These are phyloP conservation scores for Synanceia verrucosa DNA, from an alignment of 2,797 vertebrate genomes.

Conservation along the genomic window DNA sequence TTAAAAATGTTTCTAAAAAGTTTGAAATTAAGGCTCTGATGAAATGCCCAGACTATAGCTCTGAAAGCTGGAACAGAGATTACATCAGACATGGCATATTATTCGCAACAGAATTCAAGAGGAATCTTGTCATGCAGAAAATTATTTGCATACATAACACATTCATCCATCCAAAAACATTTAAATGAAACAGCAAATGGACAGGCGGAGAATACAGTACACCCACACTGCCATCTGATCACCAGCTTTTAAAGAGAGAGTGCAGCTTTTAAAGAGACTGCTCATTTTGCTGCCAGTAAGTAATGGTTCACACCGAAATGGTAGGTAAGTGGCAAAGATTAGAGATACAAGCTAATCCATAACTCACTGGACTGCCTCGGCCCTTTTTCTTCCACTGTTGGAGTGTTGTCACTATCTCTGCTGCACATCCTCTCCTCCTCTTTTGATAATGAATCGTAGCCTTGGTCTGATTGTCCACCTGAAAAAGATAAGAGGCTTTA, in stretches of 20 bases:
- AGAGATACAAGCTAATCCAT: constrained; percentile 8
- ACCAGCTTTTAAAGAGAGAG: constrained; percentile 42
- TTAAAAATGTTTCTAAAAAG: too few relatives aligned
- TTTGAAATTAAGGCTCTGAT: constrained; percentile 20
- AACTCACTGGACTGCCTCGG: constrained; percentile 85
- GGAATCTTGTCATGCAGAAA: constrained; percentile 32
- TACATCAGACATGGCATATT: background rate
- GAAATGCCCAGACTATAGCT: background rate
- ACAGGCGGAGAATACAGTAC: constrained; percentile 16
- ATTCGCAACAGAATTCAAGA: constrained; percentile 5
- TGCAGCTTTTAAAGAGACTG: constrained; percentile 41
- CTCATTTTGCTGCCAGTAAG: constrained; percentile 35
- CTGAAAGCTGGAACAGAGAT: background rate
- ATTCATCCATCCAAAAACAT: constrained; percentile 36
- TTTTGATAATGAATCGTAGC: constrained; percentile 91
- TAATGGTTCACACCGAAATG: constrained; percentile 32
- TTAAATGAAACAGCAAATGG: constrained; percentile 58
- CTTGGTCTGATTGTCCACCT: constrained; percentile 93
- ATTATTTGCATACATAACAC: constrained; percentile 47
- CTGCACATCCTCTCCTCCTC: constrained; percentile 89
- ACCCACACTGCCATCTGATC: constrained; percentile 51
- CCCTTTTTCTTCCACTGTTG: constrained; percentile 85
- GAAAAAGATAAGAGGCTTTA: constrained; percentile 40
- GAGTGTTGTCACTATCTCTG: constrained; percentile 78
- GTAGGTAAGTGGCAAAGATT: constrained; percentile 28